Conservation (phyloP, 2,888 invertebrate species). For the Scrobipalpa atriplicella region DNA sequence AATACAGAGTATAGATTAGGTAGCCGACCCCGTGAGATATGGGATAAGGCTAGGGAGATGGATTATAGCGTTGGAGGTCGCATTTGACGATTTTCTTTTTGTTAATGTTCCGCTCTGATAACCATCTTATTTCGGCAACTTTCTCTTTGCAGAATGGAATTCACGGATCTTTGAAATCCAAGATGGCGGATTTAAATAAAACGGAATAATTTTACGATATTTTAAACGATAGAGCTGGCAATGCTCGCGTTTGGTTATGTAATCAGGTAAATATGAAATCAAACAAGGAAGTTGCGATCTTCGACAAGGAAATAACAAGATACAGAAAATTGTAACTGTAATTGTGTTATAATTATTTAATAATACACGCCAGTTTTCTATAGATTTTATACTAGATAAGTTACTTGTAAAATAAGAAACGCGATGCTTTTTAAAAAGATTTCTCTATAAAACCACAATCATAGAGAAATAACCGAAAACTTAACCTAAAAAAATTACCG, state of each 20-base stretch:
- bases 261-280: neutral
- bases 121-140: constrained; percentile 31
- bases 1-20: too few species aligned
- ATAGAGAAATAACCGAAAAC: too few species aligned
- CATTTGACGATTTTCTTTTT: neutral
- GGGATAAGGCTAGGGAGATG: too few species aligned
- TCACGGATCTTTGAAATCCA: constrained; percentile 22
- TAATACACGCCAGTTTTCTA: too few species aligned
- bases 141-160: constrained; percentile 31
- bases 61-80: too few species aligned
- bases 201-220: neutral
- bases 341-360: neutral
- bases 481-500: too few species aligned
- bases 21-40: too few species aligned
- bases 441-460: too few species aligned
- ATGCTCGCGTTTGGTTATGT: neutral
- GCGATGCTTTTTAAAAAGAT: too few species aligned
- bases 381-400: too few species aligned
- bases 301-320: neutral
- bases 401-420: too few species aligned
- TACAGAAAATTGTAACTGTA: neutral
- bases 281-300: neutral
- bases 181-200: neutral
- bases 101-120: constrained; percentile 30
- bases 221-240: neutral